Evolutionary conservation across 2,888 invertebrate genomes (phyloP), one percentile per base, ranked within the genome.

Genomic region (Caenorhabditis japonica): DNA sequence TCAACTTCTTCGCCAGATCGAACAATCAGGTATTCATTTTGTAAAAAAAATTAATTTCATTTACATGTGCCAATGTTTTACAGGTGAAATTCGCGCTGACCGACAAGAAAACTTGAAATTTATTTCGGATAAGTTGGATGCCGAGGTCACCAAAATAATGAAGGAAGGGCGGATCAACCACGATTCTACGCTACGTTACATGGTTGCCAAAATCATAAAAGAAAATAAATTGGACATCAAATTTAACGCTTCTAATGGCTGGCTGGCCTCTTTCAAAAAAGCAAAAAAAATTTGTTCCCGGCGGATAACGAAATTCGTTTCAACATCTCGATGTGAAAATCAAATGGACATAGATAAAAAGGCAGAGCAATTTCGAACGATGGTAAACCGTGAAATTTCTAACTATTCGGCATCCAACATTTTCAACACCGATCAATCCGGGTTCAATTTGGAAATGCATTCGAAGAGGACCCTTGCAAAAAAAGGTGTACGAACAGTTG

Each of bases 291-390:
- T 59, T 0, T 39, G 27, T 7, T 59, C 59, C 0, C 15, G 59
- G 19, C 36, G 39, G n/a, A 59, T 59, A 12, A 59, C 47, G 0
- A 47, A 49, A 13, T 56, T 56, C 15, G 55, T 55, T 2, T 19
- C 41, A 17, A 10, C 12, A 19, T 25, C 19, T 5, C 44, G 17
- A 4, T 30, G 30, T 33, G 30, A 19, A 5, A 34, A 19, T 17
- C 4, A 19, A n/a, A 30, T 46, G 17, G 8, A 34, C 23, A 19
- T 58, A 3, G 30, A 43, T 17, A 30, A 44, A 23, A 30, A 30
- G 1, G 19, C 34, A 1, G n/a, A 43, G 3, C 41, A 55, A 1
- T 55, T 41, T 15, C 41, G 41, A 13, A 12, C 8, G 0, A n/a
- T 4, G 3, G 36, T 17, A 1, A 58, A 46, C n/a, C 19, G 23